These are phyloP conservation scores for Synergus gifuensis DNA, from an alignment of 2,888 invertebrate species.

Conservation along the genomic window DNA sequence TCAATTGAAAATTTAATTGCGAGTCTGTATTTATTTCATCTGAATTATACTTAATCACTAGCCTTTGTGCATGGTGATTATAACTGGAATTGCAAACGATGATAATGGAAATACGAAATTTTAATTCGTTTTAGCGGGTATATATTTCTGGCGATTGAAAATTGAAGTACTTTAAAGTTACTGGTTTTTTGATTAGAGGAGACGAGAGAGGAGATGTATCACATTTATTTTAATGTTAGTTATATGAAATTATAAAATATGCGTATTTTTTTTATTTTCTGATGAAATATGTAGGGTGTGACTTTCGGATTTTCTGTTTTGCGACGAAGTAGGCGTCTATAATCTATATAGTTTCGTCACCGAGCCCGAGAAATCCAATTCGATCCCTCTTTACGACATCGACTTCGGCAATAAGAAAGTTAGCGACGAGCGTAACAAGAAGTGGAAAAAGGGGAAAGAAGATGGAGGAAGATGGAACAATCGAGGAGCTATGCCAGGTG, in stretches of 20 bases:
- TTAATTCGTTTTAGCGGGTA: background rate
- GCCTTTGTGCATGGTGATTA: slow-evolving; percentile 7
- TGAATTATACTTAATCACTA: slow-evolving; percentile 8
- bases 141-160: too few species aligned
- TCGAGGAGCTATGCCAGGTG: slow-evolving; percentile 58
- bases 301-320: slow-evolving; percentile 43
- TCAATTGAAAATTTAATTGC: slow-evolving; percentile 26
- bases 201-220: background rate
- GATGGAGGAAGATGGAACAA: slow-evolving; percentile 50
- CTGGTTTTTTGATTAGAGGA: background rate
- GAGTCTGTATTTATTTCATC: slow-evolving; percentile 26
- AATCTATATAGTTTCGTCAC: slow-evolving; percentile 25
- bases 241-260: background rate
- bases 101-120: background rate
- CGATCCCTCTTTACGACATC: slow-evolving; percentile 69
- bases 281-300: background rate
- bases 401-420: slow-evolving; percentile 76
- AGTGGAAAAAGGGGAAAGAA: slow-evolving; percentile 49
- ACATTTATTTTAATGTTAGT: background rate
- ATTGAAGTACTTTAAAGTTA: background rate
- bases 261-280: too few species aligned
- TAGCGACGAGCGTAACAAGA: slow-evolving; percentile 52
- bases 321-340: background rate
- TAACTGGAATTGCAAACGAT: slow-evolving; percentile 10
- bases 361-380: slow-evolving; percentile 59